Percentiles rank a stretch among this genome's conserved stretches.
phyloP scores from a whole-genome alignment of 2,888 invertebrate species.

The Alentia gelatinosa region DNA sequence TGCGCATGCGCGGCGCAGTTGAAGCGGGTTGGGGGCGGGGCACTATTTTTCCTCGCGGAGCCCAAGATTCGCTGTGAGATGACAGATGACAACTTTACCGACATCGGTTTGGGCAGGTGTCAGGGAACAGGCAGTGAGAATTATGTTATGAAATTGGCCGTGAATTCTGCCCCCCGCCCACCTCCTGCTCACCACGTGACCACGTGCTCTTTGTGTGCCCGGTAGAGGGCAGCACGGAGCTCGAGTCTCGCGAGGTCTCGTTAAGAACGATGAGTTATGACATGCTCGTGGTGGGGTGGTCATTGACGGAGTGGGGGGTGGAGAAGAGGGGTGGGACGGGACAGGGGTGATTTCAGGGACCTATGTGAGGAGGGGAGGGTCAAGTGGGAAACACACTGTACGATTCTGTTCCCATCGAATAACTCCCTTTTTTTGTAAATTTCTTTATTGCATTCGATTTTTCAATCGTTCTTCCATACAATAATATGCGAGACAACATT shows the following conservation, averaged over 20 bases:
- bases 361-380: too few species aligned
- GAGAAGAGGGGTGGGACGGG: not conserved
- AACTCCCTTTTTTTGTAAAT: too few species aligned
- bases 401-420: too few species aligned
- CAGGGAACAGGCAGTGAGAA: not conserved
- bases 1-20: not conserved
- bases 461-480: too few species aligned
- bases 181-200: too few species aligned
- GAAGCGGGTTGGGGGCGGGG: not conserved
- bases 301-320: not conserved
- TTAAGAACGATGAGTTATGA: not conserved
- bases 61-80: not conserved
- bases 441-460: too few species aligned
- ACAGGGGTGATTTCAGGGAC: too few species aligned
- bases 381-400: too few species aligned
- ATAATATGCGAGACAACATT: too few species aligned
- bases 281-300: not conserved
- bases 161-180: slow-evolving; percentile 12
- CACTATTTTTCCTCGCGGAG: not conserved
- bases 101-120: slow-evolving; percentile 16
- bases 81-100: slow-evolving; percentile 22
- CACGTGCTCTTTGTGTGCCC: not conserved
- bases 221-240: not conserved
- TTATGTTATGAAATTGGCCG: slow-evolving; percentile 26
- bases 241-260: not conserved